Evolutionary conservation across 2,888 invertebrate species (phyloP).

Genomic region (Drosophila koepferae): DNA sequence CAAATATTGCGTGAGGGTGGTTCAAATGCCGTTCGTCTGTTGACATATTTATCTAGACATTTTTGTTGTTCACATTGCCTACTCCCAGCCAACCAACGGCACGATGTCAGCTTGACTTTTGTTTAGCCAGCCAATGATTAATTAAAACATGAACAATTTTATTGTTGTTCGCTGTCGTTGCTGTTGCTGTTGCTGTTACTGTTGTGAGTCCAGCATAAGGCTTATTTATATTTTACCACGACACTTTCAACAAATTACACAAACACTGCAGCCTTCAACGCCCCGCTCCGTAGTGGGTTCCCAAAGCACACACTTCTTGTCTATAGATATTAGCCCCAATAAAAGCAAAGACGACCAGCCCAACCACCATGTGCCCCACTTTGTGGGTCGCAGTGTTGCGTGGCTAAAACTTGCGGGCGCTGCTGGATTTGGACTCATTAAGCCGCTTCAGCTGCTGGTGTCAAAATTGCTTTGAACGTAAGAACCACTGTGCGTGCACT

Average conservation of each 20-base stretch:
- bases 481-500: slow-evolving; percentile 15
- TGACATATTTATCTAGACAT: slow-evolving; percentile 77
- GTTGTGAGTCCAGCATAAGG: slow-evolving; percentile 40
- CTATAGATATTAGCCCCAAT: slow-evolving; percentile 51
- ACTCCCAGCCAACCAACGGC: background rate
- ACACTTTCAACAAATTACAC: slow-evolving; percentile 70
- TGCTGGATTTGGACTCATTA: slow-evolving; percentile 74
- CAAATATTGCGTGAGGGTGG: slow-evolving; percentile 65
- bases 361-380: background rate
- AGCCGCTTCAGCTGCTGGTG: slow-evolving; percentile 69
- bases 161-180: slow-evolving; percentile 25
- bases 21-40: slow-evolving; percentile 28
- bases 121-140: slow-evolving; percentile 61
- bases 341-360: slow-evolving; percentile 1
- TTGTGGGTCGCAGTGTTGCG: slow-evolving; percentile 24
- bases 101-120: slow-evolving; percentile 41
- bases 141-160: slow-evolving; percentile 60
- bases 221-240: slow-evolving; percentile 53
- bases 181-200: background rate
- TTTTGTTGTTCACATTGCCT: slow-evolving; percentile 61
- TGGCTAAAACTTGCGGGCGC: slow-evolving; percentile 64
- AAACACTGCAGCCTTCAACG: slow-evolving; percentile 44
- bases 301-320: slow-evolving; percentile 17
- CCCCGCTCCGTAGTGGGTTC: slow-evolving; percentile 1
- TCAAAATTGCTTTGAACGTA: slow-evolving; percentile 59